Evolutionary conservation across 2,113 vertebrate species (phyloP).

Genomic region (Pleuronectes platessa): DNA sequence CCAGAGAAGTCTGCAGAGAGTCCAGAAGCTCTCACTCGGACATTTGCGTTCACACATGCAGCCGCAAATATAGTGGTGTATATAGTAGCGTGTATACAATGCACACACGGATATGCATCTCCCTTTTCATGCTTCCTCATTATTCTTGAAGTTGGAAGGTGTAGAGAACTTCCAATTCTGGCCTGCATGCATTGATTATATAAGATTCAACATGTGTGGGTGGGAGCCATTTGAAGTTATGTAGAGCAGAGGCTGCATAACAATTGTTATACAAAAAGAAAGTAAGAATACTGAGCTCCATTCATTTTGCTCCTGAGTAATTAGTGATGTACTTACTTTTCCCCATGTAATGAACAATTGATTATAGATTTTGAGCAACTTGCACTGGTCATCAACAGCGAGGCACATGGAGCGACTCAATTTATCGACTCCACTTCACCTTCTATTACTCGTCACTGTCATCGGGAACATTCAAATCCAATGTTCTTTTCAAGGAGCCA

Average conservation of each 20-base stretch:
- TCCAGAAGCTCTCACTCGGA: not conserved
- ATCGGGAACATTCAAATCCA: slow-evolving; percentile 15
- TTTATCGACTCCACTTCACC: slow-evolving; percentile 27
- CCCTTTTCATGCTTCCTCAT: not conserved
- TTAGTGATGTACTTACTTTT: no score
- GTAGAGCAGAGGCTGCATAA: not conserved
- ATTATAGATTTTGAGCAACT: not conserved
- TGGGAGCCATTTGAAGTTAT: not conserved
- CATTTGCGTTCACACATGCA: not conserved
- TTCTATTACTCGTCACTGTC: slow-evolving; percentile 6
- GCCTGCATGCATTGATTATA: not conserved
- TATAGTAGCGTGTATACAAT: not conserved
- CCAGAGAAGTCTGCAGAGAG: no score
- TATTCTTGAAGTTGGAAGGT: not conserved
- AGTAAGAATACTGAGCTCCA: not conserved
- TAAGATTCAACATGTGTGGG: not conserved
- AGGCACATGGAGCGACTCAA: not conserved
- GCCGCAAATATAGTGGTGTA: not conserved
- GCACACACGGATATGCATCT: not conserved
- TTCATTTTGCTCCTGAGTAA: no score
- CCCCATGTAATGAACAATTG: not conserved
- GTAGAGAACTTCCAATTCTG: not conserved
- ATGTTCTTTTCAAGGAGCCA: not conserved
- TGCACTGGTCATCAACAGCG: not conserved
- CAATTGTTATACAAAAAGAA: not conserved